Conservation (phyloP, 1,140 invertebrate genomes). For the Anastrepha obliqua region DNA sequence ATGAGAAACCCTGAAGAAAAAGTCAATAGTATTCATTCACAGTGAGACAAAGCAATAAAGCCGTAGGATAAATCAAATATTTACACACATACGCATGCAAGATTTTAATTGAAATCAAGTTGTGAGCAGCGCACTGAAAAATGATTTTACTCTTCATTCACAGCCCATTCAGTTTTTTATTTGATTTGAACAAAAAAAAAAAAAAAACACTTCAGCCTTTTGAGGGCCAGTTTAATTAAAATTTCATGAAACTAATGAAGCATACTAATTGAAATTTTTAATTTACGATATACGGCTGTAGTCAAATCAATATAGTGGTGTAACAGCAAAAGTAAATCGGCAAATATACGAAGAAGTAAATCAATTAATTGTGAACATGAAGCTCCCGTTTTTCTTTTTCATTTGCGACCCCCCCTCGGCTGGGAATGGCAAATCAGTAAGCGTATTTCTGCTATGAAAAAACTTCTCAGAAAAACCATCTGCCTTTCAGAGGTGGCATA, state of each 20-base stretch:
- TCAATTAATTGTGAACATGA: no score
- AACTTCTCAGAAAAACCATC: no score
- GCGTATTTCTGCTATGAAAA: no score
- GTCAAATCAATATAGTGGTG: no score
- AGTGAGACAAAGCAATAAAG: neutral
- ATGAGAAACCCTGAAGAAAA: neutral
- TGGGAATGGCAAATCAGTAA: no score
- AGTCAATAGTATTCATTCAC: neutral
- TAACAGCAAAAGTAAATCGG: no score
- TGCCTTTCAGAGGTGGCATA: no score
- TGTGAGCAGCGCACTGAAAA: neutral
- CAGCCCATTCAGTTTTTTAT: neutral
- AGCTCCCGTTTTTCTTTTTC: no score
- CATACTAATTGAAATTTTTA: neutral
- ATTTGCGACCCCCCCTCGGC: no score
- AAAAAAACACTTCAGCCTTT: neutral
- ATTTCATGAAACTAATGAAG: neutral
- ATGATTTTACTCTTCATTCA: neutral
- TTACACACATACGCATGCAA: neutral
- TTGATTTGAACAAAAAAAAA: slow-evolving; percentile 6
- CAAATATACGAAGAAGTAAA: no score
- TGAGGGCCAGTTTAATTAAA: slow-evolving; percentile 1
- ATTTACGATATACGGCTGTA: no score
- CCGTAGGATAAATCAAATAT: slow-evolving; percentile 32
- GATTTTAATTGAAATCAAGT: slow-evolving; percentile 40